Conservation (phyloP, 1,140 invertebrate genomes). For the Hesperophylax magnus region DNA sequence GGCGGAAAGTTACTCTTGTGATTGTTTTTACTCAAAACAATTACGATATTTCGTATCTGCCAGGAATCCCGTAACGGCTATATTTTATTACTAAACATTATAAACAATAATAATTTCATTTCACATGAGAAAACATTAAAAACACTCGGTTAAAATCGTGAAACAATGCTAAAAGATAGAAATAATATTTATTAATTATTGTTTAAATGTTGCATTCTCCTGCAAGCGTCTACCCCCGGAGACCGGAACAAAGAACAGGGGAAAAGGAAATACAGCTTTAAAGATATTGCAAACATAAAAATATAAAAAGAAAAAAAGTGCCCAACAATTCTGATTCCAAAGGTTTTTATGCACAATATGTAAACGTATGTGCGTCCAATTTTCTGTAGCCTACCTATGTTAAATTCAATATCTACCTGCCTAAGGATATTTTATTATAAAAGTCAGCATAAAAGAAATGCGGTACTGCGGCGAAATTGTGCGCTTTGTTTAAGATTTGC, state of each 20-base stretch:
- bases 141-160: too few relatives aligned
- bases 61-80: too few relatives aligned
- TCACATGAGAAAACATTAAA: too few relatives aligned
- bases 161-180: too few relatives aligned
- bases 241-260: slow-evolving; percentile 48
- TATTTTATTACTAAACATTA: too few relatives aligned
- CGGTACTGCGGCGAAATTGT: not conserved
- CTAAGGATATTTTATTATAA: not conserved
- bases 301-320: slow-evolving; percentile 15
- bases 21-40: too few relatives aligned
- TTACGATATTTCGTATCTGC: too few relatives aligned
- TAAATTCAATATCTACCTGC: not conserved
- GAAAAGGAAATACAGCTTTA: slow-evolving; percentile 52
- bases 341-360: slow-evolving; percentile 7
- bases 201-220: not conserved
- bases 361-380: not conserved
- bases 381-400: not conserved
- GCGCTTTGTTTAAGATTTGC: not conserved
- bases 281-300: slow-evolving; percentile 39
- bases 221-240: slow-evolving; percentile 8
- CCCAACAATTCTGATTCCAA: not conserved
- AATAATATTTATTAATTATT: too few relatives aligned
- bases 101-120: too few relatives aligned
- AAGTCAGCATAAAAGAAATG: slow-evolving; percentile 6
- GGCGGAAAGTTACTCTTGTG: too few relatives aligned